Evolutionary conservation across 2,113 vertebrate genomes (phyloP).

Genomic region (Ifrita kowaldi): DNA sequence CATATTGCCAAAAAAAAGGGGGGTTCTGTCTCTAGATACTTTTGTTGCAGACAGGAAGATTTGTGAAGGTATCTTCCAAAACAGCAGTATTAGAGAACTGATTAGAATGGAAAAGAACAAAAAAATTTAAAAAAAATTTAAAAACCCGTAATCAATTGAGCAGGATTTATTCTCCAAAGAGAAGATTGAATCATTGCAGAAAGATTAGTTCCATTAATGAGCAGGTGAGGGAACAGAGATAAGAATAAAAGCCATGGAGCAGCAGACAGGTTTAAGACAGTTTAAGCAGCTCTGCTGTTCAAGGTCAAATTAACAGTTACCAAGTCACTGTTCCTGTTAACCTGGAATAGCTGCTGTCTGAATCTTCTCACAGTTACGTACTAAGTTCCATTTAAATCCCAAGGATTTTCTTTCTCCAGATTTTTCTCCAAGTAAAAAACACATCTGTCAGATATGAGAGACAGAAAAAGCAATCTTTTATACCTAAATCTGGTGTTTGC

Average conservation of each 20-base stretch:
- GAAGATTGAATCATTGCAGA: accelerated
- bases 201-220: background rate
- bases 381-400: background rate
- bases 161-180: background rate
- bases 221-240: accelerated
- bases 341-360: background rate
- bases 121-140: background rate
- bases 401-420: background rate
- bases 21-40: background rate
- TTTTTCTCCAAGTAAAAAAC: background rate
- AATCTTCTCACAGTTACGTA: background rate
- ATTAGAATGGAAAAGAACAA: background rate
- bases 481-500: background rate
- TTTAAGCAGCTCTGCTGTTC: background rate
- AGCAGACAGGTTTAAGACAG: background rate
- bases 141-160: background rate
- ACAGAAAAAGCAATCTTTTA: background rate
- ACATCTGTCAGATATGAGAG: background rate
- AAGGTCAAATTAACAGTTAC: background rate
- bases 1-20: background rate
- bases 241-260: background rate
- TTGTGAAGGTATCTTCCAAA: background rate
- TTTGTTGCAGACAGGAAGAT: background rate
- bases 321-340: background rate
- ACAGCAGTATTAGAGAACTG: background rate